phyloP scores from a whole-genome alignment of 37 sponge, comb jelly and placozoan genomes.

The Ephydatia muelleri region DNA sequence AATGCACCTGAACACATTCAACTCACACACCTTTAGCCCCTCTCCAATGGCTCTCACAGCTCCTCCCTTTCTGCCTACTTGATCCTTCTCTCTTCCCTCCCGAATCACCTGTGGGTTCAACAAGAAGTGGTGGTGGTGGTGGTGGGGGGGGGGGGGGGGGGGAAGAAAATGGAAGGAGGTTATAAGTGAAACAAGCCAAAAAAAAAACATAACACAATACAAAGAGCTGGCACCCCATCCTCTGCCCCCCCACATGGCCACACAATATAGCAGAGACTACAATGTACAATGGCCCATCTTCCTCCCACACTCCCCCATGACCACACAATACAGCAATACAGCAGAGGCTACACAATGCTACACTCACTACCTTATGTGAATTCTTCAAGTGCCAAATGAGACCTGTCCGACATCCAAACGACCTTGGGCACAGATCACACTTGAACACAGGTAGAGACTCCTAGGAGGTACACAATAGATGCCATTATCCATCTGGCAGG shows the following conservation, averaged over 20 bases:
- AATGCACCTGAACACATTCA: slow-evolving; percentile 1
- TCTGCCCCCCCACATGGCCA: neutral
- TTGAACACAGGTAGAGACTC: slow-evolving; percentile 40
- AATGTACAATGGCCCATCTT: neutral
- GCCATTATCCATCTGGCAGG: too few relatives aligned
- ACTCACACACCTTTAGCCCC: slow-evolving; percentile 8
- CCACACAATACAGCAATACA: neutral
- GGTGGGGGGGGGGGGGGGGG: neutral
- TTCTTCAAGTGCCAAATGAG: slow-evolving; percentile 59
- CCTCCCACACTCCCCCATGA: neutral
- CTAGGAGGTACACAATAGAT: too few relatives aligned
- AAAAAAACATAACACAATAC: neutral
- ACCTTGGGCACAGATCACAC: slow-evolving; percentile 36
- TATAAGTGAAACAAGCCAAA: neutral
- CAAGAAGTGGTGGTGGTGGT: neutral
- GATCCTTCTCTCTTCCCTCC: neutral
- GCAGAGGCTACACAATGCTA: neutral
- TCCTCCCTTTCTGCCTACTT: slow-evolving; percentile 2
- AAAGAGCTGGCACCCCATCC: neutral
- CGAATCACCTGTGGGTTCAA: neutral
- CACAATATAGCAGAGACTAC: neutral
- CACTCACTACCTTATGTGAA: neutral
- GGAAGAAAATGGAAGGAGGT: neutral
- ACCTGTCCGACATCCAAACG: slow-evolving; percentile 62
- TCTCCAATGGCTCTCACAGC: slow-evolving; percentile 11